These are phyloP conservation scores for Eupithecia pulchellata DNA, from an alignment of 2,888 invertebrate species.

Conservation along the genomic window DNA sequence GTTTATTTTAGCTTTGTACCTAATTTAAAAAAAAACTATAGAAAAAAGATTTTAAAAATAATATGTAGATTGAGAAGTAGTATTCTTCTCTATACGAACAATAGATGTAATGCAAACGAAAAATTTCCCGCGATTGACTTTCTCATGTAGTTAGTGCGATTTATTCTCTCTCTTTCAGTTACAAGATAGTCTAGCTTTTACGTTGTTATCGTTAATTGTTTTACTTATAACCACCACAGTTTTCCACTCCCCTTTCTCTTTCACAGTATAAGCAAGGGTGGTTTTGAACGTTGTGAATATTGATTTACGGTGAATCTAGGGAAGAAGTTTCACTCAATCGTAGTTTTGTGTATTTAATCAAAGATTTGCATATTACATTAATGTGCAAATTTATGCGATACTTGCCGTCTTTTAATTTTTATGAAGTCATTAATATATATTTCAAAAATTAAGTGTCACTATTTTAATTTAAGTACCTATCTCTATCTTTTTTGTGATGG, in stretches of 20 bases:
- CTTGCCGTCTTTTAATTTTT: neutral
- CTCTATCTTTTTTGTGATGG: no score
- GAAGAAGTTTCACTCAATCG: neutral
- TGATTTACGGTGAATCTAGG: conserved; percentile 7
- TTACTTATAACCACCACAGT: conserved; percentile 3
- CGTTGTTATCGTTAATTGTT: neutral
- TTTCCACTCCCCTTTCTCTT: conserved; percentile 12
- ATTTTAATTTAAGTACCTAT: no score
- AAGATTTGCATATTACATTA: no score
- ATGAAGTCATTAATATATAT: neutral
- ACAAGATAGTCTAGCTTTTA: neutral
- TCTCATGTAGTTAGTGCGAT: neutral
- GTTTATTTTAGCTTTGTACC: neutral
- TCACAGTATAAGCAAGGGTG: conserved; percentile 6
- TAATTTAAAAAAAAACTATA: no score
- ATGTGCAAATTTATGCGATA: neutral
- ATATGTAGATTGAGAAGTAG: no score
- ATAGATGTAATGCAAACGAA: neutral
- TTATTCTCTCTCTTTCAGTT: neutral
- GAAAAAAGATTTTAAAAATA: no score
- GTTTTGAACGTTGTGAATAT: conserved; percentile 4
- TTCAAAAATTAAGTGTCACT: no score
- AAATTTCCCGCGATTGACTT: neutral
- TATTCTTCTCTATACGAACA: no score
- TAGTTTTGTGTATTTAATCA: neutral